Base-by-base conservation (phyloP, 2,888 invertebrate species). In the Phytoseiulus persimilis region DNA sequence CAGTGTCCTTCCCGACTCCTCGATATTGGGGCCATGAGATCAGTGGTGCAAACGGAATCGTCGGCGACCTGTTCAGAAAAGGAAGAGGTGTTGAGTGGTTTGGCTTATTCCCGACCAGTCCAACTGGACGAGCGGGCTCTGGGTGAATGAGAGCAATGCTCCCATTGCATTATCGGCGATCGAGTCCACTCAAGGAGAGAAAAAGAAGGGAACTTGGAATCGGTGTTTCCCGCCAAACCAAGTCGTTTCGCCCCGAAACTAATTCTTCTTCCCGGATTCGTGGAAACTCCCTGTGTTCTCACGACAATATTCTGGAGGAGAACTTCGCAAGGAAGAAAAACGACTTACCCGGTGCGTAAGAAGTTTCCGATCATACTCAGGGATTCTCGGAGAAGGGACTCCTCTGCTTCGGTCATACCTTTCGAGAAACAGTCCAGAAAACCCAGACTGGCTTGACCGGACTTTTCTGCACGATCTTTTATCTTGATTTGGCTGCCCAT, bases 331-430 rank as follows among this genome's bases (percentile, higher is more conserved):
- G 9, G 18, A 18, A 65, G 14, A 1, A 14, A 23, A 65, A 65
- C 5, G 28, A 31, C 83, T 83, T 31, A 83, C 83, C 83, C 83
- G 1, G 83, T 83, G 14, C 33, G 83, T 33, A 83, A 18, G 83
- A 83, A 83, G 83, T 83, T 33, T 23, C 83, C 83, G 83, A 83
- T 83, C 83, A 83, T 33, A 11, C 33, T 83, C 31, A 83, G 31
- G 5, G 83, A 83, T 28, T 83, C 32, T 18, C 33, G 6, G 32
- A 83, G 31, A 1, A 83, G 31, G 32, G 31, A 31, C 11, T 32
- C 83, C 18, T 83, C 83, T 1, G 32, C 33, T 2, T 32, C 32
- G 6, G 83, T 83, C 18, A 33, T 32, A 18, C 32, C 32, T 31
- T 18, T 11, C 23, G 31, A 32, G 32, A 83, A 83, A 83, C 83